phyloP scores from a whole-genome alignment of 2,113 vertebrate genomes.

The Tetrax tetrax region DNA sequence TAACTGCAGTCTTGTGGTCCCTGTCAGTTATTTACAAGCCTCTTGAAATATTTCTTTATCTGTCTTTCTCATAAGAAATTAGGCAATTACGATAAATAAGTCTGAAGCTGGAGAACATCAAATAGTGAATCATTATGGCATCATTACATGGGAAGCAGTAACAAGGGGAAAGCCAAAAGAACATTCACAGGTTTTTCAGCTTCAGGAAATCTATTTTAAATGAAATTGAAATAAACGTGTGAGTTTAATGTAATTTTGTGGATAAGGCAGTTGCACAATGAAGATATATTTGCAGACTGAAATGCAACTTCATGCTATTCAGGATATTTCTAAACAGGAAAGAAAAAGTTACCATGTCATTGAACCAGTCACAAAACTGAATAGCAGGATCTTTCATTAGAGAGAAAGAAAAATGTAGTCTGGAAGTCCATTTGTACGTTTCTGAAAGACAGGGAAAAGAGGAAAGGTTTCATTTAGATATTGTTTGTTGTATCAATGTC shows the following conservation, averaged over 20 bases:
- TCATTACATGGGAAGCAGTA: neutral
- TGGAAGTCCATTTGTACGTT: neutral
- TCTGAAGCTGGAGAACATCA: slow-evolving; percentile 28
- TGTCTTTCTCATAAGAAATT: slow-evolving; percentile 55
- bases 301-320: neutral
- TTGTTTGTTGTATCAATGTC: neutral
- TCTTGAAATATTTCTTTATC: slow-evolving; percentile 54
- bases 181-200: neutral
- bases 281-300: neutral
- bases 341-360: neutral
- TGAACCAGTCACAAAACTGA: neutral
- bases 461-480: neutral
- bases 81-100: slow-evolving; percentile 31
- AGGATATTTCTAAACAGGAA: slow-evolving; percentile 11
- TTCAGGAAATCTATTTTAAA: slow-evolving; percentile 31
- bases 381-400: neutral
- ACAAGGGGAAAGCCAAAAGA: neutral
- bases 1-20: slow-evolving; percentile 25
- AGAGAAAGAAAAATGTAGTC: neutral
- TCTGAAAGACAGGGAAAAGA: neutral
- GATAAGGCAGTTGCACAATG: neutral
- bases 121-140: slow-evolving; percentile 12
- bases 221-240: neutral
- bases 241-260: neutral
- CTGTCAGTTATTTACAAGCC: slow-evolving; percentile 56